Percentiles rank a stretch among this genome's conserved stretches.
phyloP scores from a whole-genome alignment of 2,113 vertebrate genomes.

The zebrafish (Danio rerio) region GRCz12tu NC_133182.1:25777501-25778000 shows the following conservation, averaged over 20 bases:
- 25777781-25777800: not conserved
- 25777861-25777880: too few relatives aligned
- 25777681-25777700: too few relatives aligned
- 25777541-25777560: slow-evolving; percentile 17
- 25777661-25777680: not conserved
- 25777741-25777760: not conserved
- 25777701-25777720: too few relatives aligned
- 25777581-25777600: slow-evolving; percentile 10
- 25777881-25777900: too few relatives aligned
- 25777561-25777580: slow-evolving; percentile 23
- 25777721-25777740: not conserved
- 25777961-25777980: too few relatives aligned
- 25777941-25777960: too few relatives aligned
- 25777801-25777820: not conserved
- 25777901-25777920: too few relatives aligned
- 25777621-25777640: not conserved
- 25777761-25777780: not conserved
- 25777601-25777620: not conserved
- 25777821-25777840: not conserved
- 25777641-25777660: not conserved
- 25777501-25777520: slow-evolving; percentile 25
- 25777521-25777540: not conserved
- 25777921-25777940: too few relatives aligned
- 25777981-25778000: too few relatives aligned
- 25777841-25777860: too few relatives aligned